phyloP scores from a whole-genome alignment of 2,113 vertebrate genomes.

The Trogon surrucura region DNA sequence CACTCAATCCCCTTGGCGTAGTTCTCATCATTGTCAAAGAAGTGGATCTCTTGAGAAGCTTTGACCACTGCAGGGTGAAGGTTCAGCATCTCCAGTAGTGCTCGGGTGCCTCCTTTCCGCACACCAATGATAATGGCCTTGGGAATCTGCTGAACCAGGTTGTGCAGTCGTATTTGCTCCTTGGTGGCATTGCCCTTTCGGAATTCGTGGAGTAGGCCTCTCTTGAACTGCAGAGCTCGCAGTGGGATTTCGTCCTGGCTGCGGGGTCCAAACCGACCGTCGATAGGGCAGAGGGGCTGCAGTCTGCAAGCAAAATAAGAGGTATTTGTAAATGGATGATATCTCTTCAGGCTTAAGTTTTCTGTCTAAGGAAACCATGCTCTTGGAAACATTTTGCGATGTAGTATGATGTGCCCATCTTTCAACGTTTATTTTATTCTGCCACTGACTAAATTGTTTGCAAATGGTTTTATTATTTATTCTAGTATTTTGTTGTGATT shows the following conservation, averaged over 20 bases:
- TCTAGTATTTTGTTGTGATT: background rate
- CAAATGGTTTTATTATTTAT: background rate
- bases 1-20: slow-evolving; percentile 93
- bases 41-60: slow-evolving; percentile 97
- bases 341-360: background rate
- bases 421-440: slow-evolving; percentile 30
- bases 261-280: slow-evolving; percentile 77
- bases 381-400: background rate
- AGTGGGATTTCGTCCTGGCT: slow-evolving; percentile 83
- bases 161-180: slow-evolving; percentile 88
- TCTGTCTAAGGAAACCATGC: background rate
- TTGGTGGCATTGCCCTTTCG: slow-evolving; percentile 87
- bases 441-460: background rate
- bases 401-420: background rate
- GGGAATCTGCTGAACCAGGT: slow-evolving; percentile 92
- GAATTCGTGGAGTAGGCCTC: slow-evolving; percentile 87
- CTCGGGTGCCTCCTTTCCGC: slow-evolving; percentile 93
- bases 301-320: slow-evolving; percentile 78
- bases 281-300: slow-evolving; percentile 88
- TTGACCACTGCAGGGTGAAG: slow-evolving; percentile 95
- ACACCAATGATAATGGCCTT: slow-evolving; percentile 96
- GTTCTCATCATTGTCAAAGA: slow-evolving; percentile 96
- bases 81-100: slow-evolving; percentile 96
- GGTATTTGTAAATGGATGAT: background rate
- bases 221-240: slow-evolving; percentile 88